Percentiles rank a stretch among this genome's conserved stretches.
phyloP scores from a whole-genome alignment of 2,888 invertebrate species.

The Venusia cambrica region DNA sequence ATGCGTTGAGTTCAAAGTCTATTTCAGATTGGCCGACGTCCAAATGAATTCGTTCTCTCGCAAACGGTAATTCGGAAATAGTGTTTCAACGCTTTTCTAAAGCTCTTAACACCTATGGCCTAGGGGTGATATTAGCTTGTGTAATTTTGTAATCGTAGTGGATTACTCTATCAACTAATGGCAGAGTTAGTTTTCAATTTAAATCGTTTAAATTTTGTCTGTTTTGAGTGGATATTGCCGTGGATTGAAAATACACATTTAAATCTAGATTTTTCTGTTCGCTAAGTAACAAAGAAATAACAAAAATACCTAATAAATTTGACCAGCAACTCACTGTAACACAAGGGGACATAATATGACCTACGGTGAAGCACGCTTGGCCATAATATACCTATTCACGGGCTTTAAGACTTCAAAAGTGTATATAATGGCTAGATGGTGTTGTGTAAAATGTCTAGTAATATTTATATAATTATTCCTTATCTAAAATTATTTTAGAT shows the following conservation, averaged over 20 bases:
- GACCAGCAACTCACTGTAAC: too few relatives aligned
- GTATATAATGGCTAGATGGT: too few relatives aligned
- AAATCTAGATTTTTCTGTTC: slow-evolving; percentile 17
- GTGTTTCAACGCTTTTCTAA: slow-evolving; percentile 2
- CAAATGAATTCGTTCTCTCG: slow-evolving; percentile 5
- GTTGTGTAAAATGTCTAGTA: too few relatives aligned
- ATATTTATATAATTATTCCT: too few relatives aligned
- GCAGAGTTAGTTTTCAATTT: slow-evolving; percentile 13
- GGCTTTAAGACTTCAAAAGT: too few relatives aligned
- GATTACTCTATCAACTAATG: slow-evolving; percentile 7
- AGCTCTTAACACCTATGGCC: slow-evolving; percentile 10
- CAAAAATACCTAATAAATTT: too few relatives aligned
- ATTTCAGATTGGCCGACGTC: slow-evolving; percentile 7
- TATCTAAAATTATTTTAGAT: too few relatives aligned
- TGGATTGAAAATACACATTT: slow-evolving; percentile 8
- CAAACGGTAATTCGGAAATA: slow-evolving; percentile 3
- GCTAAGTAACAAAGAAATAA: too few relatives aligned
- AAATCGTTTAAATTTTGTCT: slow-evolving; percentile 12
- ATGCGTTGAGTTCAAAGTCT: slow-evolving; percentile 1
- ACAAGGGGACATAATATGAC: too few relatives aligned
- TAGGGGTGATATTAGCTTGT: slow-evolving; percentile 9
- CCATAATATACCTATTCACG: too few relatives aligned
- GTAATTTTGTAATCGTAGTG: not conserved
- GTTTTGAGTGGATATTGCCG: slow-evolving; percentile 13
- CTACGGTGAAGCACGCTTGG: too few relatives aligned